Evolutionary conservation across 2,113 vertebrate genomes (phyloP).

Genomic region (Asarcornis scutulata): DNA sequence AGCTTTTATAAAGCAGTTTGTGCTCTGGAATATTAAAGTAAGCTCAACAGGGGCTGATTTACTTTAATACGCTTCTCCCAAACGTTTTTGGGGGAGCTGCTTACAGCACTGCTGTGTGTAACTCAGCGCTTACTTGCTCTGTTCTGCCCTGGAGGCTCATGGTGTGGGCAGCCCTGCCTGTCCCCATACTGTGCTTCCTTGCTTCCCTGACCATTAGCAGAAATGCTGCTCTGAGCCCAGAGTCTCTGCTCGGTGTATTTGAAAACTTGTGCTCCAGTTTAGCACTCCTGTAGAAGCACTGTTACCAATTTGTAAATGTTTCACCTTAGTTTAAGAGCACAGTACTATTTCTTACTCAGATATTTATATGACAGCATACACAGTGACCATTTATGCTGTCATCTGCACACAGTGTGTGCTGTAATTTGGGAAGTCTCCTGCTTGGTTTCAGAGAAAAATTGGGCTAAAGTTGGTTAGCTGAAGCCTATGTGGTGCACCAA

Average conservation of each 20-base stretch:
- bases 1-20: constrained; percentile 14
- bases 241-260: background rate
- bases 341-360: background rate
- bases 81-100: background rate
- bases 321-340: background rate
- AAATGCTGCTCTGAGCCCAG: background rate
- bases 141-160: rapidly evolving
- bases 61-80: background rate
- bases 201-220: background rate
- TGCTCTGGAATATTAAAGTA: constrained; percentile 9
- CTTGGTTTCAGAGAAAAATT: background rate
- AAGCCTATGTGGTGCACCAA: background rate
- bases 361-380: background rate
- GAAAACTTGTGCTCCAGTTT: background rate
- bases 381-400: background rate
- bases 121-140: background rate
- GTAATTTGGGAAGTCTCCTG: background rate
- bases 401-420: background rate
- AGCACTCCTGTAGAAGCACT: background rate
- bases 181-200: background rate
- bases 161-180: rapidly evolving
- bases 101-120: background rate
- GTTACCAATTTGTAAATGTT: background rate
- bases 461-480: background rate
- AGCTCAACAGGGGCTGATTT: background rate